These are phyloP conservation scores for Carassius carassius DNA, from an alignment of 2,113 vertebrate species.

Conservation along the genomic window DNA sequence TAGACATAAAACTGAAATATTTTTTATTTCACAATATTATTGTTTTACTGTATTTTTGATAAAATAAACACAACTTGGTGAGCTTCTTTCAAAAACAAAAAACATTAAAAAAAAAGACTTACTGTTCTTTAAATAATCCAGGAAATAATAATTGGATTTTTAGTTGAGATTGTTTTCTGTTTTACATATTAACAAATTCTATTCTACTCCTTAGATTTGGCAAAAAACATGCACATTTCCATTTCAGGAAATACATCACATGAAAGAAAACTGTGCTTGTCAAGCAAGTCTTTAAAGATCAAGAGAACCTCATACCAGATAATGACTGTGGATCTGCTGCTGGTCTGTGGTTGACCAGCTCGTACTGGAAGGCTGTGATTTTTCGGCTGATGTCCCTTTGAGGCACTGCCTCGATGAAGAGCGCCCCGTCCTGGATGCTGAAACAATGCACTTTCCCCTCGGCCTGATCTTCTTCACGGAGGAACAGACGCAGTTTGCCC, in stretches of 20 bases:
- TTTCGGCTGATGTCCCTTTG: constrained; percentile 92
- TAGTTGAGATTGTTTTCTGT: neutral
- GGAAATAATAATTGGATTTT: neutral
- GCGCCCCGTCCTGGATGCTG: constrained; percentile 83
- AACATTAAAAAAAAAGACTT: neutral
- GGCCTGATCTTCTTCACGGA: constrained; percentile 79
- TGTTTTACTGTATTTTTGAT: neutral
- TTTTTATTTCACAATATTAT: no score
- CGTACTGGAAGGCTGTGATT: constrained; percentile 94
- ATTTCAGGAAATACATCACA: neutral
- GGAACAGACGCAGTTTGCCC: constrained; percentile 87
- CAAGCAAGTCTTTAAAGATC: neutral
- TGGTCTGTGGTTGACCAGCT: constrained; percentile 79
- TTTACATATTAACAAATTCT: neutral
- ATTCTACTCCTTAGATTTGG: neutral
- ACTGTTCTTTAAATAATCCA: neutral
- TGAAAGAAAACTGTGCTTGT: constrained; percentile 6
- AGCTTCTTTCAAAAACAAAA: neutral
- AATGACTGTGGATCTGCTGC: constrained; percentile 75
- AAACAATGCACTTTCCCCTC: constrained; percentile 86
- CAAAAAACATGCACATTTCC: neutral
- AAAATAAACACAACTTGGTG: neutral
- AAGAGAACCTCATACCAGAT: constrained; percentile 76
- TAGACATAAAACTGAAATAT: neutral
- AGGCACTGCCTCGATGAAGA: constrained; percentile 92